Conservation (phyloP, 2,797 vertebrate genomes). For the Neosilurus hyrtlii region DNA sequence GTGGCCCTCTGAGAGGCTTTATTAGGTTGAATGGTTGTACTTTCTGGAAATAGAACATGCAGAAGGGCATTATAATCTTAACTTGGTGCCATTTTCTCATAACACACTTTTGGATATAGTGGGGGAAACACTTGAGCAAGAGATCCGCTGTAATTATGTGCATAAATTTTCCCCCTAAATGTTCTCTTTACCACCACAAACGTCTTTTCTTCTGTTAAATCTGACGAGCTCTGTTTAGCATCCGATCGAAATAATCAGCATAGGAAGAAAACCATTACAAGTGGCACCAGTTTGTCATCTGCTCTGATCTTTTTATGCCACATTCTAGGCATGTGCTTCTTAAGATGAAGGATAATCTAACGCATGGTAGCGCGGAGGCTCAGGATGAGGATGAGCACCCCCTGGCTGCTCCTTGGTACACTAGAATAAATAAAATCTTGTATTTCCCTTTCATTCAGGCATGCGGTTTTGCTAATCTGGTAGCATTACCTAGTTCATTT, state of each 20-base stretch:
- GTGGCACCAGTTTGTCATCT: neutral
- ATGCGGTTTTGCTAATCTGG: neutral
- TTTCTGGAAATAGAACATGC: slow-evolving; percentile 12
- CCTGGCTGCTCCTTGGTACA: neutral
- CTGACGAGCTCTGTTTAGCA: neutral
- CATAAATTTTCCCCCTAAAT: too few species aligned
- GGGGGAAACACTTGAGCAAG: neutral
- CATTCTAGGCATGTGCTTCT: too few species aligned
- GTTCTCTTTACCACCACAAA: neutral
- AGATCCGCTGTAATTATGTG: too few species aligned
- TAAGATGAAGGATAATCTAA: neutral
- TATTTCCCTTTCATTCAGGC: neutral
- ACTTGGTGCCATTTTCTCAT: slow-evolving; percentile 9
- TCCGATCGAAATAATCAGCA: neutral
- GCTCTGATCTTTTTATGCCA: neutral
- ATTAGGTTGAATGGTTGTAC: slow-evolving; percentile 8
- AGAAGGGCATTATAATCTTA: slow-evolving; percentile 6
- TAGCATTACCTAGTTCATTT: neutral
- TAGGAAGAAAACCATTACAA: neutral
- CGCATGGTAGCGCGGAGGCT: neutral
- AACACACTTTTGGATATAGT: neutral
- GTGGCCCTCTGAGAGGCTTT: neutral
- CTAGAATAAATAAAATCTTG: neutral
- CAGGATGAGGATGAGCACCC: neutral
- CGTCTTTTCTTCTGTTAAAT: neutral